These are phyloP conservation scores for Pseudoatta argentina DNA, from an alignment of 1,140 invertebrate genomes.

Conservation along the genomic window DNA sequence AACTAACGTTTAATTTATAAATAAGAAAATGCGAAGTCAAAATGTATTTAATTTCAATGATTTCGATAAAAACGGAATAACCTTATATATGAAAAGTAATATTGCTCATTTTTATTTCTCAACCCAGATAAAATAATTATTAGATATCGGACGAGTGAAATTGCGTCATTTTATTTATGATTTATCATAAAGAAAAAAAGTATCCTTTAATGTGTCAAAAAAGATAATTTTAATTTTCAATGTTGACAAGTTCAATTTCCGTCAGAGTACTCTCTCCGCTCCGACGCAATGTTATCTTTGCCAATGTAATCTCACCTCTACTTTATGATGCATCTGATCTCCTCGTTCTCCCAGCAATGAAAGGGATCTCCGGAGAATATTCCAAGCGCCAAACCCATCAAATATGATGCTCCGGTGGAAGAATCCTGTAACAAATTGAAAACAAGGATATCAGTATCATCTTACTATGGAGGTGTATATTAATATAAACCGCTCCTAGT, in stretches of 20 bases:
- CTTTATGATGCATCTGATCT: constrained; percentile 40
- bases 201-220: not conserved
- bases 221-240: constrained; percentile 13
- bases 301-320: constrained; percentile 40
- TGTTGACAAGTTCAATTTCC: constrained; percentile 13
- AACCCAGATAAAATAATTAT: not conserved
- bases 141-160: not conserved
- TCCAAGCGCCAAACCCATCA: constrained; percentile 17
- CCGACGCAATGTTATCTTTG: constrained; percentile 38
- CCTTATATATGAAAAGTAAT: not conserved
- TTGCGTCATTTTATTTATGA: not conserved
- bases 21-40: not conserved
- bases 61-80: not conserved
- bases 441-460: not conserved
- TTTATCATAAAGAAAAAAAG: not conserved
- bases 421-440: constrained; percentile 37
- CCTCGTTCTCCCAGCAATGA: not conserved
- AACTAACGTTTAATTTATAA: not conserved
- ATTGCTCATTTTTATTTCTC: not conserved
- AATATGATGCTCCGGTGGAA: constrained; percentile 10
- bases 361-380: constrained; percentile 21
- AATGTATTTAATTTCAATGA: not conserved
- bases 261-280: not conserved
- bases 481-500: not conserved
- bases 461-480: not conserved